phyloP scores from a whole-genome alignment of 2,888 invertebrate species.

The Eilema depressum region DNA sequence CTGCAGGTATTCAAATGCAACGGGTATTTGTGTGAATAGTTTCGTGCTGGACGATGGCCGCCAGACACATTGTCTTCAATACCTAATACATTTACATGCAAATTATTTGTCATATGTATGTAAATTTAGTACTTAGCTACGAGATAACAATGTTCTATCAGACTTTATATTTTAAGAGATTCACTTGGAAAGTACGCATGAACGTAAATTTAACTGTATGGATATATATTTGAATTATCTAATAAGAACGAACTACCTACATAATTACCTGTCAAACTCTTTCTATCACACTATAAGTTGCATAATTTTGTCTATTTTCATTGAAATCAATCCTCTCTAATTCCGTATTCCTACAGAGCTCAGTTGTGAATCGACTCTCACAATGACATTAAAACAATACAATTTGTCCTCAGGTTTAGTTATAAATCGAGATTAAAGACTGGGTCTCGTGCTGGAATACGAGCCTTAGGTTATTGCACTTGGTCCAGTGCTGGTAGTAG shows the following conservation, averaged over 20 bases:
- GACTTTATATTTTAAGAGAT: slow-evolving; percentile 34
- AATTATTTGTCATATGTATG: slow-evolving; percentile 49
- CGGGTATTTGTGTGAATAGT: slow-evolving; percentile 9
- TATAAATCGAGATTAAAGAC: too few relatives aligned
- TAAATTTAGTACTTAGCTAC: slow-evolving; percentile 36
- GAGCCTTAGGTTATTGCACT: too few relatives aligned
- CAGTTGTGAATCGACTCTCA: too few relatives aligned
- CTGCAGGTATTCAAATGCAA: neutral
- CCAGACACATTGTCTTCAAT: slow-evolving; percentile 49
- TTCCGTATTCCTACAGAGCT: too few relatives aligned
- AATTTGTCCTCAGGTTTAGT: too few relatives aligned
- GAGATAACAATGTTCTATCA: slow-evolving; percentile 23
- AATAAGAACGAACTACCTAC: neutral
- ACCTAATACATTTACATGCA: slow-evolving; percentile 44
- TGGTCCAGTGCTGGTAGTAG: too few relatives aligned
- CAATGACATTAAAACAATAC: too few relatives aligned
- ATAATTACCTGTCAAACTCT: too few relatives aligned
- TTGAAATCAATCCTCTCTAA: too few relatives aligned
- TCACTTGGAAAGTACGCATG: neutral
- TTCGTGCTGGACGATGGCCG: slow-evolving; percentile 10
- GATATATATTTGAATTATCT: neutral
- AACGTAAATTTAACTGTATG: neutral
- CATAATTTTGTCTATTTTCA: too few relatives aligned
- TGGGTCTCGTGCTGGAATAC: too few relatives aligned
- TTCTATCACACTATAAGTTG: too few relatives aligned